These are phyloP conservation scores for Mercenaria mercenaria DNA, from an alignment of 1,140 invertebrate genomes.

Conservation along the genomic window DNA sequence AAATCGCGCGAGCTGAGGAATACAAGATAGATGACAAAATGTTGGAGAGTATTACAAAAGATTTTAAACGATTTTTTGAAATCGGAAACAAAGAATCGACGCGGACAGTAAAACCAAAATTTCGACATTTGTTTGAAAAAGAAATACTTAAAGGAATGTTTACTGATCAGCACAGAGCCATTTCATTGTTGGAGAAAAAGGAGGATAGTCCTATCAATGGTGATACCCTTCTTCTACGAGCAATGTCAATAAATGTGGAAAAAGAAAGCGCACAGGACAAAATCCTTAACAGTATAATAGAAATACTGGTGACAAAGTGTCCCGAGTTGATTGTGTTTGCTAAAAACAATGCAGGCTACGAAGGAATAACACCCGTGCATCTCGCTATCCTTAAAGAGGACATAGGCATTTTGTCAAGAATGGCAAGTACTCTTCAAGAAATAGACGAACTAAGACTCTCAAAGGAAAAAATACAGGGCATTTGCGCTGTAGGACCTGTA, in stretches of 20 bases:
- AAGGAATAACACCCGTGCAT: neutral
- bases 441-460: neutral
- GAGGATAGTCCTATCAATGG: neutral
- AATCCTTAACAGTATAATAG: neutral
- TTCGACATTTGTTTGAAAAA: neutral
- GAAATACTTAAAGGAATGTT: neutral
- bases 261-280: neutral
- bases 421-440: neutral
- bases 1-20: neutral
- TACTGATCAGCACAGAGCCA: neutral
- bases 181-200: neutral
- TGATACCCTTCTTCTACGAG: neutral
- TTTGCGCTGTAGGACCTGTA: neutral
- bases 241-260: neutral
- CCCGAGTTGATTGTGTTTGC: neutral
- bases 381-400: neutral
- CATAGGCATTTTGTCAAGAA: neutral
- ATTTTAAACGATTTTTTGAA: neutral
- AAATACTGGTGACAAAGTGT: neutral
- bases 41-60: neutral
- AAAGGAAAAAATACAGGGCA: neutral
- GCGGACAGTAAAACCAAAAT: neutral
- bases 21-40: neutral
- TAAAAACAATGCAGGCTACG: neutral
- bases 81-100: neutral